phyloP scores from a whole-genome alignment of 2,888 invertebrate species.

The Carpatolechia fugitivella region DNA sequence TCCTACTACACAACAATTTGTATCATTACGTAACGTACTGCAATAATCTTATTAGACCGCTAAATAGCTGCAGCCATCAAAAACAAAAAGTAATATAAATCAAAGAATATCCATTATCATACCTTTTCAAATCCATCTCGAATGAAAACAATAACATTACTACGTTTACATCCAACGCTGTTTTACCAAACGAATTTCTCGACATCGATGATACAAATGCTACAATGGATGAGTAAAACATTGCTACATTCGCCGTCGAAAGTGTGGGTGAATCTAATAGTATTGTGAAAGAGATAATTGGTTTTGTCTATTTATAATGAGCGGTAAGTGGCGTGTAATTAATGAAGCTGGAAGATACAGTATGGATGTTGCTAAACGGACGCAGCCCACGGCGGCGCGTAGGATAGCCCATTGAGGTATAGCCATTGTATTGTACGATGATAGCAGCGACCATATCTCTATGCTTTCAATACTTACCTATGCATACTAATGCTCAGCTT shows the following conservation, averaged over 20 bases:
- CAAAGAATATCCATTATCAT: slow-evolving; percentile 35
- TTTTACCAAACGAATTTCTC: too few relatives aligned
- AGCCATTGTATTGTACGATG: slow-evolving; percentile 3
- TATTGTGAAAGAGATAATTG: slow-evolving; percentile 58
- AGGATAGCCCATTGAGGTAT: slow-evolving; percentile 30
- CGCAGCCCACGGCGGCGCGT: slow-evolving; percentile 65
- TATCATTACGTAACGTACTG: slow-evolving; percentile 8
- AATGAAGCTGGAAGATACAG: slow-evolving; percentile 48
- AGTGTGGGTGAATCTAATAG: slow-evolving; percentile 7
- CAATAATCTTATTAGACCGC: slow-evolving; percentile 14
- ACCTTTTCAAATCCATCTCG: not conserved
- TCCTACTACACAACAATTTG: not conserved
- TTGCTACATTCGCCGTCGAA: not conserved
- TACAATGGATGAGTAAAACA: not conserved
- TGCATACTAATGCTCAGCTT: not conserved
- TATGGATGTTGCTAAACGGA: slow-evolving; percentile 42
- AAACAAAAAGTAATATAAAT: slow-evolving; percentile 55
- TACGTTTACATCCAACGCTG: not conserved
- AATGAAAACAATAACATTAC: not conserved
- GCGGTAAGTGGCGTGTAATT: slow-evolving; percentile 66
- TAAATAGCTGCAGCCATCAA: slow-evolving; percentile 36
- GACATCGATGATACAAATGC: not conserved
- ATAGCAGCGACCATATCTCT: not conserved
- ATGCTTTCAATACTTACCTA: not conserved
- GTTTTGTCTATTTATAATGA: slow-evolving; percentile 70